These are phyloP conservation scores for Spodoptera picta DNA, from an alignment of 2,888 invertebrate species.

Conservation along the genomic window DNA sequence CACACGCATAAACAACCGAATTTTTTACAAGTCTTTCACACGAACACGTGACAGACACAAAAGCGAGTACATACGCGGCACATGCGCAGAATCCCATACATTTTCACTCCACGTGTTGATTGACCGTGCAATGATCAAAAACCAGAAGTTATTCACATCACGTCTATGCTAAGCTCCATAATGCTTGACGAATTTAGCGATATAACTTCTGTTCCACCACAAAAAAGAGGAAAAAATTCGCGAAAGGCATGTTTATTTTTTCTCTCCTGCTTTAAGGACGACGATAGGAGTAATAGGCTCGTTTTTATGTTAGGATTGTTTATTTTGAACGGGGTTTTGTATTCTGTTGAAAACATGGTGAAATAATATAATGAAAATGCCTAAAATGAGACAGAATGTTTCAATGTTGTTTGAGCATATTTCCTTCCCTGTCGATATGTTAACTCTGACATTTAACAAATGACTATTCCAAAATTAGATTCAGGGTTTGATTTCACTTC, in stretches of 20 bases:
- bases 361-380: not conserved
- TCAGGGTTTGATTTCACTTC: no score
- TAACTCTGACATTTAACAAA: no score
- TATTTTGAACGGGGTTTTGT: constrained; percentile 13
- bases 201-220: constrained; percentile 39
- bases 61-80: not conserved
- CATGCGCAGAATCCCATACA: constrained; percentile 4
- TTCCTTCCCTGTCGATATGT: no score
- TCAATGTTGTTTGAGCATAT: no score
- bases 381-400: no score
- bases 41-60: constrained; percentile 4
- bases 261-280: constrained; percentile 25
- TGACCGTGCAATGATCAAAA: constrained; percentile 59
- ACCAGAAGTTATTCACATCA: constrained; percentile 51
- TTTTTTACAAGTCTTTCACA: not conserved
- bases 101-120: constrained; percentile 52
- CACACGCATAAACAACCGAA: not conserved
- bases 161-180: constrained; percentile 53
- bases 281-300: constrained; percentile 21
- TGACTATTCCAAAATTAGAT: no score
- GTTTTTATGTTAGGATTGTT: constrained; percentile 27
- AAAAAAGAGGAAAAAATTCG: constrained; percentile 31
- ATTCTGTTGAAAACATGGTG: not conserved
- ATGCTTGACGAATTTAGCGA: constrained; percentile 58
- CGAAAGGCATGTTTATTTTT: constrained; percentile 46